These are phyloP conservation scores for Drosophila oshimai DNA, from an alignment of 1,140 invertebrate species.

Conservation along the genomic window DNA sequence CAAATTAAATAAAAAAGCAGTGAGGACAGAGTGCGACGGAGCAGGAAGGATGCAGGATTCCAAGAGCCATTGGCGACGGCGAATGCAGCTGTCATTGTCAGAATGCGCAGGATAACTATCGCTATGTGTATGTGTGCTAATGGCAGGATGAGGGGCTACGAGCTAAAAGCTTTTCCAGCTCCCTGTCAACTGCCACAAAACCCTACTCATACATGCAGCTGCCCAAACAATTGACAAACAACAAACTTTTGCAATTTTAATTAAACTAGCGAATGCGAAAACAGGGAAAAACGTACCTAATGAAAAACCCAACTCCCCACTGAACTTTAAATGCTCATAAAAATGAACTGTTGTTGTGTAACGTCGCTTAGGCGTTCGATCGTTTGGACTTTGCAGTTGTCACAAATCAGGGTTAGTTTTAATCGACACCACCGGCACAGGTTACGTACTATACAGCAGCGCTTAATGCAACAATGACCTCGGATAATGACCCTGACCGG, in stretches of 20 bases:
- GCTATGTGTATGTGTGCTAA: conserved; percentile 24
- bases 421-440: conserved; percentile 7
- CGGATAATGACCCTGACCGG: conserved; percentile 27
- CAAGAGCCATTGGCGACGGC: neutral
- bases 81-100: conserved; percentile 41
- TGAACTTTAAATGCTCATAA: neutral
- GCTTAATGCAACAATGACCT: conserved; percentile 31
- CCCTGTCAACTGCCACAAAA: conserved; percentile 12
- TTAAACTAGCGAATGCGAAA: neutral
- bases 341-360: conserved; percentile 11
- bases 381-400: conserved; percentile 25
- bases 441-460: neutral
- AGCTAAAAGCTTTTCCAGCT: conserved; percentile 52
- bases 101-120: conserved; percentile 30
- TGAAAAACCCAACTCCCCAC: neutral
- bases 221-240: conserved; percentile 14
- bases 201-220: conserved; percentile 2
- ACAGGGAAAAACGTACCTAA: neutral
- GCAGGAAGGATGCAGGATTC: conserved; percentile 24
- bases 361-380: conserved; percentile 1
- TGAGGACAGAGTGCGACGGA: neutral
- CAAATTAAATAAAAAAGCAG: conserved; percentile 68
- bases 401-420: conserved; percentile 18
- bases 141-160: conserved; percentile 1
- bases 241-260: conserved; percentile 28